phyloP scores from a whole-genome alignment of 2,888 invertebrate genomes.

The Pristionchus exspectatus region DNA sequence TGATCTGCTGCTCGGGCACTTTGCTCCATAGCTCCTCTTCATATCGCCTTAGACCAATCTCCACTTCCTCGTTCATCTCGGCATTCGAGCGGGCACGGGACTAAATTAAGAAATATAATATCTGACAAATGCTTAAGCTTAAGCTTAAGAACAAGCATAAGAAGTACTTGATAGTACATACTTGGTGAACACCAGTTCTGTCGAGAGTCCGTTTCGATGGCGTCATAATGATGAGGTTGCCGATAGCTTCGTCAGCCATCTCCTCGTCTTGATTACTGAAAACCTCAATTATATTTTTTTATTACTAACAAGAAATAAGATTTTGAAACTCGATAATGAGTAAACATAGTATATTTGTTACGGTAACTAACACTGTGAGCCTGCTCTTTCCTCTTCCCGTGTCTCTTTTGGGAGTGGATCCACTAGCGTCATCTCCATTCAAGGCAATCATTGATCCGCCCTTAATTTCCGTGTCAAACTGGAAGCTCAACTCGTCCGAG shows the following conservation, averaged over 20 bases:
- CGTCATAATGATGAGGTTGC: slow-evolving; percentile 90
- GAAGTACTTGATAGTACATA: slow-evolving; percentile 78
- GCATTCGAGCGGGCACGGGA: slow-evolving; percentile 94
- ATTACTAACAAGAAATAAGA: background rate
- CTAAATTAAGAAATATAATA: slow-evolving; percentile 77
- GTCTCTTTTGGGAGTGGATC: slow-evolving; percentile 25
- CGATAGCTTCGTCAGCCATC: slow-evolving; percentile 76
- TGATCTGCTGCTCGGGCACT: slow-evolving; percentile 63
- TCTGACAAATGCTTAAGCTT: slow-evolving; percentile 80
- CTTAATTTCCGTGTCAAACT: slow-evolving; percentile 95
- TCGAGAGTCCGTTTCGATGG: slow-evolving; percentile 86
- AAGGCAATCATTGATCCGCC: slow-evolving; percentile 55
- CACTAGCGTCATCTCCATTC: background rate
- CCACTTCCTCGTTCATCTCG: slow-evolving; percentile 94
- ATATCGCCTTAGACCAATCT: slow-evolving; percentile 95
- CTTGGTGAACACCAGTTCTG: slow-evolving; percentile 86
- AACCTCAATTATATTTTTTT: background rate
- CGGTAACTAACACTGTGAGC: background rate
- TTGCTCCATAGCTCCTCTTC: slow-evolving; percentile 92
- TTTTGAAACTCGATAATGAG: background rate
- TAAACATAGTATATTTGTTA: no score
- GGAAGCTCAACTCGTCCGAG: slow-evolving; percentile 86
- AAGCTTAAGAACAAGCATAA: slow-evolving; percentile 55
- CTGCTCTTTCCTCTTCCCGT: slow-evolving; percentile 54
- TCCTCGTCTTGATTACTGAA: slow-evolving; percentile 81